These are phyloP conservation scores for Drosophila athabasca DNA, from an alignment of 1,140 invertebrate species.

Conservation along the genomic window DNA sequence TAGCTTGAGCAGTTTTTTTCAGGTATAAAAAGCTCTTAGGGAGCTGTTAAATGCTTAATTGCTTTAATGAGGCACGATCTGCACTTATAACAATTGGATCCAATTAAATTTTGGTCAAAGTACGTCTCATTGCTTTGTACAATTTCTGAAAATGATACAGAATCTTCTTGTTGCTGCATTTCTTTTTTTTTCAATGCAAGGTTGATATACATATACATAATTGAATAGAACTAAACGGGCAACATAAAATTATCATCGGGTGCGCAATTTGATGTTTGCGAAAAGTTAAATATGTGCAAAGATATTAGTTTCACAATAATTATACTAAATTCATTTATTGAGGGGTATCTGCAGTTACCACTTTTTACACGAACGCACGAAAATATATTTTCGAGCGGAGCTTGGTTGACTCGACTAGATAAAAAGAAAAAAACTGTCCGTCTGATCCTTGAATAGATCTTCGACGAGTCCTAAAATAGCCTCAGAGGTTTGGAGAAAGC, in stretches of 20 bases:
- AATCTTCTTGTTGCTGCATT: slow-evolving; percentile 2
- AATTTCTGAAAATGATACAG: background rate
- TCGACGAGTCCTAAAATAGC: no score
- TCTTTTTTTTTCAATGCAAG: slow-evolving; percentile 1
- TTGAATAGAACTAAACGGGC: background rate
- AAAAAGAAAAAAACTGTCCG: background rate
- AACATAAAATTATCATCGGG: no score
- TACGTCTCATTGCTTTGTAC: background rate
- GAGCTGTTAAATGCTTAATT: no score
- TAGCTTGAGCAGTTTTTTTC: no score
- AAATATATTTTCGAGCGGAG: background rate
- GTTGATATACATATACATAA: slow-evolving; percentile 7
- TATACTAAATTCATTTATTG: background rate
- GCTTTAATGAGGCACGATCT: no score
- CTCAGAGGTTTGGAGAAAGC: no score
- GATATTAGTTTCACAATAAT: slow-evolving; percentile 3
- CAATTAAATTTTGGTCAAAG: background rate
- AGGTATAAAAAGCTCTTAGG: no score
- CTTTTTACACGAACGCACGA: background rate
- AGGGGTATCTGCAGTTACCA: slow-evolving; percentile 3
- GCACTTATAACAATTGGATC: no score
- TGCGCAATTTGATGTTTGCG: background rate
- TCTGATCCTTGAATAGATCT: no score
- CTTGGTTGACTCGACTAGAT: slow-evolving; percentile 2
- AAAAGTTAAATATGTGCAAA: no score